A percentile compares a stretch with the other conserved stretches of the same genome.
Evolutionary conservation across 2,113 vertebrate genomes (phyloP).

Genomic region (Anolis carolinensis): DNA sequence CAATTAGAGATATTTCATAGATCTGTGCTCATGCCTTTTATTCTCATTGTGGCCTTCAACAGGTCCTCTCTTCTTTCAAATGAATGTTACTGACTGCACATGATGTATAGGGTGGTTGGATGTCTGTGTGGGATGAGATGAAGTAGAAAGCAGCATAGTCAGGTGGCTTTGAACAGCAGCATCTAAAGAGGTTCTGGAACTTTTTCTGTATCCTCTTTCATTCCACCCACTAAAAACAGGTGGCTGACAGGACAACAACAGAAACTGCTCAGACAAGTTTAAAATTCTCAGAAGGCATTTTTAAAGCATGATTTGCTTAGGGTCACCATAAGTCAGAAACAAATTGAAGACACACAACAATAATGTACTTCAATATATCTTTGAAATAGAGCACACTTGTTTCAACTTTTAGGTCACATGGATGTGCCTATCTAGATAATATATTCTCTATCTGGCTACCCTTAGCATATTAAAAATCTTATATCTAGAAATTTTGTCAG

Average conservation of each 20-base stretch:
- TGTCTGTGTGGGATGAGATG: not conserved
- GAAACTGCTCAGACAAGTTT: not conserved
- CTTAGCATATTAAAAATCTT: too few species aligned
- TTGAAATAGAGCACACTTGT: too few species aligned
- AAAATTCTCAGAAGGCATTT: not conserved
- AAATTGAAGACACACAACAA: too few species aligned
- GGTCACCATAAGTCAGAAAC: too few species aligned
- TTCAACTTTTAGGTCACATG: too few species aligned
- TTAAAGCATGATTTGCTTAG: not conserved
- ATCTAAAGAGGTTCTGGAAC: conserved; percentile 17
- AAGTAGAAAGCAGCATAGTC: not conserved
- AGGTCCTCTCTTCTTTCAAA: not conserved
- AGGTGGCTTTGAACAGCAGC: not conserved
- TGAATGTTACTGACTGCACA: not conserved
- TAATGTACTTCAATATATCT: too few species aligned
- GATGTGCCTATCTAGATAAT: too few species aligned
- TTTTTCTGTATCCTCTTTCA: conserved; percentile 19
- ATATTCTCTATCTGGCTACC: too few species aligned
- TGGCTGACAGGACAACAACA: conserved; percentile 7
- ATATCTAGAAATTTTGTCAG: too few species aligned
- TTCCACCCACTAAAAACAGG: conserved; percentile 25
- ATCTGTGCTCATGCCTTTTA: not conserved
- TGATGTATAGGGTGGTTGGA: not conserved
- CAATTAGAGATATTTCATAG: not conserved
- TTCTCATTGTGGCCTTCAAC: not conserved